Percentiles rank a stretch among this genome's conserved stretches.
These are phyloP conservation scores for Pseudomyrmex flavicornis DNA, from an alignment of 1,140 invertebrate species.

Conservation along the genomic window DNA sequence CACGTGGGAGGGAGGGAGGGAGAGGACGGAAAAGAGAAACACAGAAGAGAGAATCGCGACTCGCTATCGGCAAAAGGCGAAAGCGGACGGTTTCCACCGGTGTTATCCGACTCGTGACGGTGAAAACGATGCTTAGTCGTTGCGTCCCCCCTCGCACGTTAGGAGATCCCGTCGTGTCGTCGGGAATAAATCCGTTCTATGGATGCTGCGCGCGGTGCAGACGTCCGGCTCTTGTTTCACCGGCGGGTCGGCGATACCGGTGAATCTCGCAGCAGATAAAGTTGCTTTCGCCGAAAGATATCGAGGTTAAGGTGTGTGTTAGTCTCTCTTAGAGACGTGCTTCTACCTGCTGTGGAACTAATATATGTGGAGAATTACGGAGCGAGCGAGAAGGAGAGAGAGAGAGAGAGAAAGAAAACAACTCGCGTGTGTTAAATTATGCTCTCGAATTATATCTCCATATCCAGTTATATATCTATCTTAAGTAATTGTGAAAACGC, in stretches of 20 bases:
- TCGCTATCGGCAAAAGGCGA: constrained; percentile 64
- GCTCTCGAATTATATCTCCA: neutral
- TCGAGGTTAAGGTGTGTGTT: constrained; percentile 19
- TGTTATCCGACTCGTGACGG: constrained; percentile 53
- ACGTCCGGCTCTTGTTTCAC: constrained; percentile 51
- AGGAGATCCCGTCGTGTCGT: neutral
- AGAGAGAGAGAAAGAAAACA: too few species aligned
- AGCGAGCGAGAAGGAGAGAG: too few species aligned
- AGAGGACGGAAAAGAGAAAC: constrained; percentile 17
- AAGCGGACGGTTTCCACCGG: constrained; percentile 64
- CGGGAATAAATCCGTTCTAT: constrained; percentile 46
- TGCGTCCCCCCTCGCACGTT: neutral
- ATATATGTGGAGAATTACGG: neutral
- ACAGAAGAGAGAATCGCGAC: constrained; percentile 53
- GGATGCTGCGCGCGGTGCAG: constrained; percentile 29
- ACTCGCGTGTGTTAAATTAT: neutral
- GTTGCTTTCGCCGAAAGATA: constrained; percentile 54
- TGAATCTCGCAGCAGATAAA: constrained; percentile 38
- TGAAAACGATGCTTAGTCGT: constrained; percentile 66
- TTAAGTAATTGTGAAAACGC: constrained; percentile 15
- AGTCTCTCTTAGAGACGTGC: neutral
- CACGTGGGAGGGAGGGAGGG: constrained; percentile 25
- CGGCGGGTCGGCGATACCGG: constrained; percentile 32
- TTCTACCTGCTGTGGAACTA: neutral
- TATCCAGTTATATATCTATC: neutral